Evolutionary conservation across 2,113 vertebrate genomes (phyloP).

Genomic region (Daboia siamensis): DNA sequence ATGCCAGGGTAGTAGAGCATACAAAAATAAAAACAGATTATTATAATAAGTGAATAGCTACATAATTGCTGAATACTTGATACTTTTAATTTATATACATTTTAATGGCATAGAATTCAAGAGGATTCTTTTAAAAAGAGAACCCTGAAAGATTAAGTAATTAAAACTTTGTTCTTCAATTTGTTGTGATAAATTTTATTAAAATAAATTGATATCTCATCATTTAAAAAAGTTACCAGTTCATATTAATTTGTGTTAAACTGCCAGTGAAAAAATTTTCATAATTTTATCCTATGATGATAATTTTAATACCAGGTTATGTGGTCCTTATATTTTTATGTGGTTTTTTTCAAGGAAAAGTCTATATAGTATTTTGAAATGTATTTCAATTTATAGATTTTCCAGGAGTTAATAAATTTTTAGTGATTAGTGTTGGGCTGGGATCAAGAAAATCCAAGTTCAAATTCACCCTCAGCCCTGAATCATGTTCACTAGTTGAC

Average conservation of each 20-base stretch:
- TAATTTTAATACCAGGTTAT: neutral
- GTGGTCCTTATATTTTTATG: neutral
- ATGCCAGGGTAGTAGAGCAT: neutral
- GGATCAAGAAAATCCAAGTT: neutral
- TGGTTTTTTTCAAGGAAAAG: neutral
- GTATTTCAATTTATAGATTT: neutral
- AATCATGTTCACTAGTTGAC: neutral
- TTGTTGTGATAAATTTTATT: slow-evolving; percentile 5
- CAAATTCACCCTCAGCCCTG: neutral
- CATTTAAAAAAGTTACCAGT: neutral
- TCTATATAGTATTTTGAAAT: slow-evolving; percentile 6
- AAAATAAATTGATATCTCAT: slow-evolving; percentile 11
- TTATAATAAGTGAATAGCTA: neutral
- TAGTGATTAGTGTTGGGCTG: neutral
- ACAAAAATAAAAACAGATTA: neutral
- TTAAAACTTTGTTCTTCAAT: neutral
- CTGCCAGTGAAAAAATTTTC: neutral
- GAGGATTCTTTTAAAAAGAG: neutral
- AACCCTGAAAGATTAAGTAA: neutral
- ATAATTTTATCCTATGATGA: neutral
- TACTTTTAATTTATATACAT: neutral
- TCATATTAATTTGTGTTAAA: slow-evolving; percentile 7
- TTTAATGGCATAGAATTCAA: neutral
- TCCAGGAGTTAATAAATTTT: neutral
- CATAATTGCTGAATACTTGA: rapidly evolving